Evolutionary conservation across 1,140 invertebrate genomes (phyloP).

Genomic region (Triops longicaudatus): DNA sequence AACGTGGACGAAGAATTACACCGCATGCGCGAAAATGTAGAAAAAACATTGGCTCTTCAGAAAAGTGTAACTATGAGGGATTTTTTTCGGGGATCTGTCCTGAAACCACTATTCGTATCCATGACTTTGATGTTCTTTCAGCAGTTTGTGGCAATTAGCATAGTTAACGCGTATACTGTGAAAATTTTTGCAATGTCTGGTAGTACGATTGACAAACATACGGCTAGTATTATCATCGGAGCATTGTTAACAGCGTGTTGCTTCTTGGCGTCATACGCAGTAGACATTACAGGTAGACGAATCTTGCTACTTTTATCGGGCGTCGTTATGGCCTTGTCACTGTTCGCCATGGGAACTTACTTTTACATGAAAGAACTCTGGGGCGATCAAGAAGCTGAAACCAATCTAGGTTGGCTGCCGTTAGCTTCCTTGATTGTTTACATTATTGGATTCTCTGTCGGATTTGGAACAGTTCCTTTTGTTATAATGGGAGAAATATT

Average conservation of each 20-base stretch:
- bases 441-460: conserved; percentile 64
- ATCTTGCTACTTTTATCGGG: not conserved
- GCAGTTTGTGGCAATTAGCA: too few species aligned
- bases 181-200: too few species aligned
- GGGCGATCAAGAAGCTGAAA: conserved; percentile 6
- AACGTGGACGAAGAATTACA: too few species aligned
- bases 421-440: conserved; percentile 60
- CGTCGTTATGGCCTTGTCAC: not conserved
- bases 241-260: conserved; percentile 42
- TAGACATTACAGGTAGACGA: conserved; percentile 11
- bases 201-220: too few species aligned
- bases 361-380: conserved; percentile 32
- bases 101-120: too few species aligned
- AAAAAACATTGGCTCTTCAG: too few species aligned
- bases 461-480: conserved; percentile 69
- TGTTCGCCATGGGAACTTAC: conserved; percentile 33
- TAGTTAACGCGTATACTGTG: too few species aligned
- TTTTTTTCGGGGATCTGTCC: too few species aligned
- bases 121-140: too few species aligned
- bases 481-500: conserved; percentile 50
- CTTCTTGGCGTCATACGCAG: conserved; percentile 50
- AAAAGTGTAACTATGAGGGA: not conserved
- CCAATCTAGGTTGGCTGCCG: conserved; percentile 54
- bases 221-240: too few species aligned
- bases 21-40: too few species aligned